Evolutionary conservation across 2,113 vertebrate genomes (phyloP).

Genomic region (Halichoerus grypus): DNA sequence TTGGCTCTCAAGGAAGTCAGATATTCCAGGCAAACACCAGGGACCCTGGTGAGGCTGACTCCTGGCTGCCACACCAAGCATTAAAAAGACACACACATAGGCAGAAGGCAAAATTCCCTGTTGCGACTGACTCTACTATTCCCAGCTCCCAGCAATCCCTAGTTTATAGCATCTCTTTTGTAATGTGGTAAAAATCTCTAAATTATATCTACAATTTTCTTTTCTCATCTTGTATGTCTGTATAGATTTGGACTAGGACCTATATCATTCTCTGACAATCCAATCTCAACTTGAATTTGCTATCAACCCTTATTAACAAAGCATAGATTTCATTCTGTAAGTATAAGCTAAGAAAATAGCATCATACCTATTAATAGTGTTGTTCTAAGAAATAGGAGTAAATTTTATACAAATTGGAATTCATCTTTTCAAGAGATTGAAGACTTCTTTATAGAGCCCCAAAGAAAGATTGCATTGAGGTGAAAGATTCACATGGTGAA

Average conservation of each 20-base stretch:
- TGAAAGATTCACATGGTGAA: neutral
- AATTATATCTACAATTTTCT: neutral
- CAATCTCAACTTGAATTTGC: neutral
- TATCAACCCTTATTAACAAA: neutral
- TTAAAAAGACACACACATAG: neutral
- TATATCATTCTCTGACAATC: neutral
- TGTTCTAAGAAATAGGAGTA: neutral
- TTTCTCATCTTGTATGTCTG: neutral
- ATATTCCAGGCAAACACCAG: neutral
- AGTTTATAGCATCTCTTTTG: neutral
- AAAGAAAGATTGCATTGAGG: neutral
- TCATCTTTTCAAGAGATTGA: neutral
- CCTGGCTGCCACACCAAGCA: neutral
- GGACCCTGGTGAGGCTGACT: neutral
- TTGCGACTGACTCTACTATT: neutral
- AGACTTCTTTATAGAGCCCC: neutral
- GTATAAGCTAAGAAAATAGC: neutral
- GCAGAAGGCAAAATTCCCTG: neutral
- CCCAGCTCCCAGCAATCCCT: neutral
- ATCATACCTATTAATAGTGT: neutral
- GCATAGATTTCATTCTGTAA: neutral
- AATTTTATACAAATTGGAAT: neutral
- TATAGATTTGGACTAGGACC: neutral
- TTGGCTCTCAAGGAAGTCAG: neutral
- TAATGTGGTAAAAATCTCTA: neutral